Base-by-base conservation (phyloP, 2,113 vertebrate genomes). In the Dascyllus trimaculatus region DNA sequence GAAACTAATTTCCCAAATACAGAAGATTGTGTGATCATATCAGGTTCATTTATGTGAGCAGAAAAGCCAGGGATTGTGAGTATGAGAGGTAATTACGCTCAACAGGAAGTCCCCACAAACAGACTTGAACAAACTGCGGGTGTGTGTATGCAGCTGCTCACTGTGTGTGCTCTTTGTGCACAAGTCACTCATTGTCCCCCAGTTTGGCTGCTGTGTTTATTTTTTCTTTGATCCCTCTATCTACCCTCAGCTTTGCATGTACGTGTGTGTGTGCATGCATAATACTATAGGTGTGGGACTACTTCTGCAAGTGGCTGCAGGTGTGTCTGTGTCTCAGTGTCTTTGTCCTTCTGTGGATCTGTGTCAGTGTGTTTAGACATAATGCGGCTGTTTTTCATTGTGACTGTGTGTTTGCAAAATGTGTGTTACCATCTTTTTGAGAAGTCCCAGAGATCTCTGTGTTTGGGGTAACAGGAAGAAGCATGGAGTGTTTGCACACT, bases 41-140 rank as follows among this genome's bases (percentile, higher is more conserved):
- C 86, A 18, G 70, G 59, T 38, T 75, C 75, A 76, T 81, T 76
- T 82, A 80, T 73, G 70, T 25, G 40, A 82, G 71, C 19, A 74
- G 73, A 85, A 74, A 85, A 81, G 56, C 82, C 17, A 1, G 49
- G 71, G 83, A 70, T 83, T 83, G 68, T 66, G 59, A 75, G 82
- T 85, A 85, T 76, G 68, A 86, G 58, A n/a, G 29, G 72, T 73
- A 88, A 91, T 90, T 88, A 77, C 59, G 63, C 80, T 71, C 57
- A 11, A 81, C 62, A 78, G 90, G 83, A 92, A 93, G 89, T 87
- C 85, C 76, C 76, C 58, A 71, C 81, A 88, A 84, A 91, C 78
- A 58, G 58, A 84, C 79, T 86, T 61, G 88, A 88, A 91, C 83
- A 86, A 81, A 87, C 63, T 53, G 64, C 63, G 63, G 29, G 77